A percentile compares a stretch with the other conserved stretches of the same genome.
Evolutionary conservation across 64 coral and sea anemone genomes (phyloP).

Genomic region (Astreopora myriophthalma): DNA sequence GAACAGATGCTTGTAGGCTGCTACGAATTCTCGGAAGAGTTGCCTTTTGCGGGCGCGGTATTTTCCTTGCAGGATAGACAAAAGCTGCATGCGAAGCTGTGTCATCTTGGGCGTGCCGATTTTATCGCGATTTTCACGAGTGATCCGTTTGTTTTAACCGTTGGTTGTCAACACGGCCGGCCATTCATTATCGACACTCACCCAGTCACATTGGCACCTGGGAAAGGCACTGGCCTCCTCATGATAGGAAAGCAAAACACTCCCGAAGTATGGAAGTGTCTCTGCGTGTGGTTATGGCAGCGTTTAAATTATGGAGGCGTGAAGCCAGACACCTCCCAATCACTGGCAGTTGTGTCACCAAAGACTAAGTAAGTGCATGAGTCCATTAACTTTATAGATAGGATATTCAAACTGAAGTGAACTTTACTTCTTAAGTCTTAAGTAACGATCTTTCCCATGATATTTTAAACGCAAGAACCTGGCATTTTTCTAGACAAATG

Average conservation of each 20-base stretch:
- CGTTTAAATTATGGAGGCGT: constrained; percentile 17
- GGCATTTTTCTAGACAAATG: background rate
- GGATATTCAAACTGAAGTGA: background rate
- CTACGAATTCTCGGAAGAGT: no score
- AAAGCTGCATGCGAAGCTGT: no score
- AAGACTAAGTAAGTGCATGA: background rate
- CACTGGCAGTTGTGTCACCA: constrained; percentile 12
- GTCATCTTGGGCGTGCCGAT: no score
- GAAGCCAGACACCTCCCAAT: constrained; percentile 15
- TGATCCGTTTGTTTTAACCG: background rate
- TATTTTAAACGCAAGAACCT: background rate
- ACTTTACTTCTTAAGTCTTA: background rate
- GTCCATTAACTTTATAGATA: background rate
- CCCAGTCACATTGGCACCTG: constrained; percentile 9
- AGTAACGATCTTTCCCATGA: background rate
- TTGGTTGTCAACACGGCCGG: constrained; percentile 30
- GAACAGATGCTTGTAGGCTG: no score
- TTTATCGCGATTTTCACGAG: no score
- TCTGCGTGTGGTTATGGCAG: constrained; percentile 46
- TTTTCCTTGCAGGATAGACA: no score
- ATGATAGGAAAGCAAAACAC: constrained; percentile 15
- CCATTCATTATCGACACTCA: constrained; percentile 39
- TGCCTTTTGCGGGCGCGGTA: no score
- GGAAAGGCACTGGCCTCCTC: constrained; percentile 23
- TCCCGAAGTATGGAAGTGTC: constrained; percentile 18